Conservation (phyloP, 2,797 vertebrate genomes). For the Parauchenoglanis ngamensis region DNA sequence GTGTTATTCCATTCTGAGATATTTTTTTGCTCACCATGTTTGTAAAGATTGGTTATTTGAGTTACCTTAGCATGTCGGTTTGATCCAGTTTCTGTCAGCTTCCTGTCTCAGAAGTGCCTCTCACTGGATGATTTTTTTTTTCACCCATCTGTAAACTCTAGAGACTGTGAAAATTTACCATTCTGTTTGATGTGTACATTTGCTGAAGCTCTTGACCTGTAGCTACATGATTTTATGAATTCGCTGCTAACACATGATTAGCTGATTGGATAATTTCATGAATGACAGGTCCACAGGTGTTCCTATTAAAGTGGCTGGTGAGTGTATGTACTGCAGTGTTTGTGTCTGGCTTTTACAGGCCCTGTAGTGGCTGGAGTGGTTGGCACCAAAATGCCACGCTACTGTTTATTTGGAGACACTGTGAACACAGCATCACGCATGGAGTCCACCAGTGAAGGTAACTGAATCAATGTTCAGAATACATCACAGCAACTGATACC, state of each 20-base stretch:
- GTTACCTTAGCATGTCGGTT: background rate
- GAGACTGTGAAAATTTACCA: background rate
- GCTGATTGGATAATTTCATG: background rate
- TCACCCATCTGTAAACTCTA: background rate
- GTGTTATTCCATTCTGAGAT: background rate
- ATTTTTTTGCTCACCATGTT: background rate
- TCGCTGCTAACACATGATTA: background rate
- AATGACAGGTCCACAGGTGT: background rate
- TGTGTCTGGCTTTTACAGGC: constrained; percentile 61
- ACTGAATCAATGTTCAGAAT: constrained; percentile 19
- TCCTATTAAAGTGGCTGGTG: background rate
- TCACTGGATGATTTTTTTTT: background rate
- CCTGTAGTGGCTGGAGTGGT: constrained; percentile 81
- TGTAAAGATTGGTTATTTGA: background rate
- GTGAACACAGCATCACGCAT: constrained; percentile 83
- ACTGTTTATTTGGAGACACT: constrained; percentile 82
- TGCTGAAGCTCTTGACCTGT: background rate
- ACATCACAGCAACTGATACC: background rate
- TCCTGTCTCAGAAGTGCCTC: background rate
- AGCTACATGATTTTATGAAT: background rate
- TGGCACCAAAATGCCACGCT: constrained; percentile 82
- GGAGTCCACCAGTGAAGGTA: constrained; percentile 83
- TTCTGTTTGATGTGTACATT: constrained; percentile 3
- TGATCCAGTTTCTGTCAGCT: background rate
- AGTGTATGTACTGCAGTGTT: background rate